Percentiles rank a stretch among this genome's conserved stretches.
Conservation (phyloP, 1,140 invertebrate genomes). For the Nymphalis io region DNA sequence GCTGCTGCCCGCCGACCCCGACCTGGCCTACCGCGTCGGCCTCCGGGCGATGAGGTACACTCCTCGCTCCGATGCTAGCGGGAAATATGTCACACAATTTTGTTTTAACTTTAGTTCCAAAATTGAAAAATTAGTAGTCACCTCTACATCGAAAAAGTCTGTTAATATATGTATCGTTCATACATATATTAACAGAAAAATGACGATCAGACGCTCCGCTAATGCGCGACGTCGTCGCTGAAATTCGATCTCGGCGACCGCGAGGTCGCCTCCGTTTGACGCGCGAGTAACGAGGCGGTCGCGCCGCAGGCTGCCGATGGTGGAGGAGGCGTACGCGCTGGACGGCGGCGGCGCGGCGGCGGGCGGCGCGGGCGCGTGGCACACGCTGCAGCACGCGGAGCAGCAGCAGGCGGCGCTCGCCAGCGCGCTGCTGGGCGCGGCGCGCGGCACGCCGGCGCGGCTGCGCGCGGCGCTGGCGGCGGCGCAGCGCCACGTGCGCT, state of each 20-base stretch:
- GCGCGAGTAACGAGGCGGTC: not conserved
- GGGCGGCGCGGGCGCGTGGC: constrained; percentile 73
- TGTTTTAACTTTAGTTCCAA: too few species aligned
- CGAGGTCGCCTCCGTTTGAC: too few species aligned
- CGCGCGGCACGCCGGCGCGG: constrained; percentile 84
- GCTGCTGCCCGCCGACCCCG: constrained; percentile 86
- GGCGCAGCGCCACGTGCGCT: constrained; percentile 90
- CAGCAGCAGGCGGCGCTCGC: constrained; percentile 91
- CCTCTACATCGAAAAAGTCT: too few species aligned
- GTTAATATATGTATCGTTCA: too few species aligned
- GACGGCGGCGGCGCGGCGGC: constrained; percentile 74
- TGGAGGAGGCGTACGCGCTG: constrained; percentile 88
- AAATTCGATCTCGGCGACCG: too few species aligned
- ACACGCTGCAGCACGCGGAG: constrained; percentile 86
- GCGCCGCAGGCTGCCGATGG: constrained; percentile 84
- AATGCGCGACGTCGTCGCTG: too few species aligned
- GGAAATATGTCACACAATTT: too few species aligned
- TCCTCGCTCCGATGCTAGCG: not conserved
- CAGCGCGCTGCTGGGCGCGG: constrained; percentile 85
- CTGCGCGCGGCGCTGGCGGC: constrained; percentile 88
- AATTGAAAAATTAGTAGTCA: too few species aligned
- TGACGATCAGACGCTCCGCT: too few species aligned
- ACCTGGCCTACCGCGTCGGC: constrained; percentile 88
- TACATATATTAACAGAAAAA: too few species aligned
- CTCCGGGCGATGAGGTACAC: constrained; percentile 82